Percentiles rank a stretch among this genome's conserved stretches.
These are phyloP conservation scores for Tenebrio molitor DNA, from an alignment of 1,140 invertebrate species.

Conservation along the genomic window DNA sequence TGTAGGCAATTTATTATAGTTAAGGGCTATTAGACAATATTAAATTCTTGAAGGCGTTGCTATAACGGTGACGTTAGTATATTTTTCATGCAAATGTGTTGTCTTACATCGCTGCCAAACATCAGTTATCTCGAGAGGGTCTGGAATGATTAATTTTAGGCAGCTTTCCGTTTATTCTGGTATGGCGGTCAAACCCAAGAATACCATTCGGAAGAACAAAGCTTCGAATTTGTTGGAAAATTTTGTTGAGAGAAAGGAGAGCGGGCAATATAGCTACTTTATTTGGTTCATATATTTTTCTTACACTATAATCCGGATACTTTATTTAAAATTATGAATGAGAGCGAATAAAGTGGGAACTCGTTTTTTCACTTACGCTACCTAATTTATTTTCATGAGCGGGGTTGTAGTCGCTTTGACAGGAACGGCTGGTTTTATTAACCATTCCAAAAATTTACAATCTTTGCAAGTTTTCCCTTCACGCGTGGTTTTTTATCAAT, in stretches of 20 bases:
- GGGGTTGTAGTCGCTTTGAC: slow-evolving; percentile 14
- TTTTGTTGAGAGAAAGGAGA: not conserved
- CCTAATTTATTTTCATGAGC: slow-evolving; percentile 39
- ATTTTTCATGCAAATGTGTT: slow-evolving; percentile 36
- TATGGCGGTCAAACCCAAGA: not conserved
- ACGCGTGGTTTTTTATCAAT: not conserved
- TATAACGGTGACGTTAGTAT: not conserved
- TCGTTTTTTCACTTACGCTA: slow-evolving; percentile 33
- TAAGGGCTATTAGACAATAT: slow-evolving; percentile 32
- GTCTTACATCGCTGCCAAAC: slow-evolving; percentile 19
- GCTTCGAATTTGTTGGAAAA: slow-evolving; percentile 11
- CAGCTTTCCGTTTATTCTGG: not conserved
- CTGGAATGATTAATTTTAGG: slow-evolving; percentile 11
- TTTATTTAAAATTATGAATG: slow-evolving; percentile 36
- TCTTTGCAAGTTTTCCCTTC: not conserved
- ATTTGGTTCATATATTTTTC: slow-evolving; percentile 35
- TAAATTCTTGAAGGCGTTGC: slow-evolving; percentile 11
- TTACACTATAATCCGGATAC: slow-evolving; percentile 29
- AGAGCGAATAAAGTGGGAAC: slow-evolving; percentile 33
- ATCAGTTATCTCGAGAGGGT: not conserved
- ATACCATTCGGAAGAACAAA: not conserved
- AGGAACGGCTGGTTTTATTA: slow-evolving; percentile 25
- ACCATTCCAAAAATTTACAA: slow-evolving; percentile 25
- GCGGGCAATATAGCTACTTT: slow-evolving; percentile 5
- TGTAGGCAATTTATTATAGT: slow-evolving; percentile 24